These are phyloP conservation scores for Oreortyx pictus DNA, from an alignment of 2,797 vertebrate genomes.

Conservation along the genomic window DNA sequence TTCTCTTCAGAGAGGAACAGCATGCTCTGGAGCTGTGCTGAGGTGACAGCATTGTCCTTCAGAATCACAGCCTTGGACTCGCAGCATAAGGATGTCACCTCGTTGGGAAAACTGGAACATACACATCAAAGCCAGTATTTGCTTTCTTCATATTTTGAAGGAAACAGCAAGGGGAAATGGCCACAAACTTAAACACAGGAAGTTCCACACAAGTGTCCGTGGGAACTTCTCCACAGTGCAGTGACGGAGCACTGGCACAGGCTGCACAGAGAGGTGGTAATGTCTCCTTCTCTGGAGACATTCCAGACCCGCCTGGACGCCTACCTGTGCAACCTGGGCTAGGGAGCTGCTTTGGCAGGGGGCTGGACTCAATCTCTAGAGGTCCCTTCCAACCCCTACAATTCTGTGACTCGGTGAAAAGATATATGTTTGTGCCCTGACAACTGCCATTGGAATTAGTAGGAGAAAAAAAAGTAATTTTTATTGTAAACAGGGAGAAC, in stretches of 20 bases:
- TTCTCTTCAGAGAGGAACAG: background rate
- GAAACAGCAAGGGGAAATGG: background rate
- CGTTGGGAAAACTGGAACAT: background rate
- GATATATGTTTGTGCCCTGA: background rate
- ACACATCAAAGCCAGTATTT: background rate
- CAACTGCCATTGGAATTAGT: background rate
- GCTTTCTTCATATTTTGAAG: background rate
- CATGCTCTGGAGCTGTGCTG: background rate
- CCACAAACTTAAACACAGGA: no score
- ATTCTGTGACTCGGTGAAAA: background rate
- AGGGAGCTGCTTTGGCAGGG: no score
- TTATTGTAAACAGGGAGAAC: background rate
- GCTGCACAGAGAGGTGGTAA: no score
- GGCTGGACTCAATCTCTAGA: no score
- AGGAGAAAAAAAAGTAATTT: background rate
- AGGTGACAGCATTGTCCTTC: background rate
- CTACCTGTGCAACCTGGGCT: no score
- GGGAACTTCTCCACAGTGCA: no score
- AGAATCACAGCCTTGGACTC: accelerated
- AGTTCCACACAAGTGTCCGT: no score
- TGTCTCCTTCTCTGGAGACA: no score
- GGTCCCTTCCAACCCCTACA: no score
- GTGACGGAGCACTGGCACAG: no score
- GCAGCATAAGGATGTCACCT: background rate
- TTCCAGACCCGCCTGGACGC: no score